Evolutionary conservation across 2,888 invertebrate species (phyloP).

Genomic region (Dioctria rufipes): DNA sequence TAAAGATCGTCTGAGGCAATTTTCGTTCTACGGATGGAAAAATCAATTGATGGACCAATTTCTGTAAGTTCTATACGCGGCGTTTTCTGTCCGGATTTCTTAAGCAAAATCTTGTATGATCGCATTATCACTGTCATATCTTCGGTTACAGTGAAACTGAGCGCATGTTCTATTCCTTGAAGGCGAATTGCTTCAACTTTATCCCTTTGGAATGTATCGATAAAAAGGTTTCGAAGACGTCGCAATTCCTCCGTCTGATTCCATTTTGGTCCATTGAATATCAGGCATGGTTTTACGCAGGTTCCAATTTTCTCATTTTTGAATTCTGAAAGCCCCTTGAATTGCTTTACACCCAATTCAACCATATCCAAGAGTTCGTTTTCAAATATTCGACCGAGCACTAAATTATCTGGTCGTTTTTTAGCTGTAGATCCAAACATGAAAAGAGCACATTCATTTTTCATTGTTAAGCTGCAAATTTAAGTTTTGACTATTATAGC

Average conservation of each 20-base stretch:
- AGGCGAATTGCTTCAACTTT: slow-evolving; percentile 82
- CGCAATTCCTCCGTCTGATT: slow-evolving; percentile 85
- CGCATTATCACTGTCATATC: slow-evolving; percentile 86
- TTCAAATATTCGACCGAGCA: slow-evolving; percentile 92
- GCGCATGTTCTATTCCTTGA: slow-evolving; percentile 93
- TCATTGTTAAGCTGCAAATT: slow-evolving; percentile 77
- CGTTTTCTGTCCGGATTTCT: slow-evolving; percentile 91
- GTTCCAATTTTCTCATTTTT: slow-evolving; percentile 82
- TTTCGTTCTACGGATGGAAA: slow-evolving; percentile 87
- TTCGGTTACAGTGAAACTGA: slow-evolving; percentile 88
- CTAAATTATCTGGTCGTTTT: slow-evolving; percentile 93
- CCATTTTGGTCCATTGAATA: slow-evolving; percentile 95
- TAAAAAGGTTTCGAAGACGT: slow-evolving; percentile 88
- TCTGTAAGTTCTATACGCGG: slow-evolving; percentile 88
- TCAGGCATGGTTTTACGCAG: slow-evolving; percentile 91
- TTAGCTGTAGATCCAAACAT: slow-evolving; percentile 93
- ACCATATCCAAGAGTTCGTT: slow-evolving; percentile 94
- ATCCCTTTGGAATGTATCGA: slow-evolving; percentile 89
- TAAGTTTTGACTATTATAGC: background rate
- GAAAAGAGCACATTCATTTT: slow-evolving; percentile 92
- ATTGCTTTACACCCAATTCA: slow-evolving; percentile 92
- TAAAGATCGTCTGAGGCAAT: slow-evolving; percentile 92
- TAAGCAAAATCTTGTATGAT: slow-evolving; percentile 84
- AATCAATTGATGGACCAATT: slow-evolving; percentile 89
- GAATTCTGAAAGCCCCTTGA: slow-evolving; percentile 84